Base-by-base conservation (phyloP, 2,888 invertebrate species). In the Cremastinae sp. region DNA sequence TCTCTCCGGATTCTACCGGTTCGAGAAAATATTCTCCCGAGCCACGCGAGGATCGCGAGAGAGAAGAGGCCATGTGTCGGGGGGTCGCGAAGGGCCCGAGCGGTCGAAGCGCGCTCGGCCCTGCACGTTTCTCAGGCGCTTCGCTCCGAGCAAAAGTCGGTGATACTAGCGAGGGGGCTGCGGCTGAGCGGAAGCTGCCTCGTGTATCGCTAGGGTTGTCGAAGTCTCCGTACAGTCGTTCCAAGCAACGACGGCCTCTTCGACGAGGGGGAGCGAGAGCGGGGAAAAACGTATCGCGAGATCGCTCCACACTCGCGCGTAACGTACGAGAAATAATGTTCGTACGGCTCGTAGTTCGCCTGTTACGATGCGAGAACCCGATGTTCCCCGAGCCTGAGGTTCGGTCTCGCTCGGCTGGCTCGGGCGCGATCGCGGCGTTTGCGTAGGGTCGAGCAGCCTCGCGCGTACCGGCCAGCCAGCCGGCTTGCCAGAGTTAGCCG, bases 401-500 rank as follows among this genome's bases (percentile, higher is more conserved):
- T 87, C 86, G 86, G 84, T 74, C 78, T 76, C 74, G 81, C 81
- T 83, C 85, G 84, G 47, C 78, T 80, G 80, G 84, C 37, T 70
- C 71, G 72, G 75, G 72, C 64, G 75, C 69, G 75, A 72, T 74
- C 59, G 74, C 65, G 39, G 59, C 18, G 49, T 51, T 55, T 58
- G 58, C 45, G 51, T 45, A 49, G 62, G 65, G 70, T 59, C 64
- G 66, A 69, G 69, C 65, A 10, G 70, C 55, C 45, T 62, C 70
- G 70, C 75, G 74, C 61, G 37, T 81, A 83, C 81, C 85, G 83
- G 83, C 83, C 82, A 83, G 82, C 82, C 82, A 83, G 86, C 84
- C 83, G 84, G 83, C 82, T 77, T 64, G 80, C 66, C 86, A 86
- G 86, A 87, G 87, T 87, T 86, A 83, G 86, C 86, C 86, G 86